Evolutionary conservation across 2,888 invertebrate genomes (phyloP).

Genomic region (Euphydryas editha): DNA sequence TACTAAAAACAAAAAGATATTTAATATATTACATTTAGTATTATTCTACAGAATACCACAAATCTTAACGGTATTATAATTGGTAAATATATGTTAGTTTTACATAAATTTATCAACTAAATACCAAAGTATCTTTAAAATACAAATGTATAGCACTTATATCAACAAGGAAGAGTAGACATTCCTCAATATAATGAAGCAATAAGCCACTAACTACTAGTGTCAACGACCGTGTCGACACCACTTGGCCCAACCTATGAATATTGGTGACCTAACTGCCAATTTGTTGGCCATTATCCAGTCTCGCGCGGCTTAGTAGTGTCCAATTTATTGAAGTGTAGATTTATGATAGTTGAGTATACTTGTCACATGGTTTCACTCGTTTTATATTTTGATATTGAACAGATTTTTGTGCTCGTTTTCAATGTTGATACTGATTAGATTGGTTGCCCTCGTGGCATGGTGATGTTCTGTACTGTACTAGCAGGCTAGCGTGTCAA

Average conservation of each 20-base stretch:
- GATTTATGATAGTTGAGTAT: background rate
- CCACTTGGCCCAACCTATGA: conserved; percentile 10
- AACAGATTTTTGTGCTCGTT: too few relatives aligned
- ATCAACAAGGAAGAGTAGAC: background rate
- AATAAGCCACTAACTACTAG: conserved; percentile 3
- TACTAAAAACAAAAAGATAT: too few relatives aligned
- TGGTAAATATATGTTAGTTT: too few relatives aligned
- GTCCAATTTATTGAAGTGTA: conserved; percentile 9
- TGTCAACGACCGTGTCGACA: conserved; percentile 12
- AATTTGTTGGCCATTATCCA: conserved; percentile 16
- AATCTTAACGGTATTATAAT: too few relatives aligned
- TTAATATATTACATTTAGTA: too few relatives aligned
- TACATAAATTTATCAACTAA: too few relatives aligned
- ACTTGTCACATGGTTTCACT: background rate
- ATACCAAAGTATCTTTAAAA: too few relatives aligned
- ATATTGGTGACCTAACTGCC: conserved; percentile 14
- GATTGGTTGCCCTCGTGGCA: too few relatives aligned
- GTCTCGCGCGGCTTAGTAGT: background rate
- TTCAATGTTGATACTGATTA: too few relatives aligned
- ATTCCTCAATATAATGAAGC: conserved; percentile 9
- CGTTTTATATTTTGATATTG: background rate
- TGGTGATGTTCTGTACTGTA: too few relatives aligned
- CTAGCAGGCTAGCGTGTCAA: too few relatives aligned
- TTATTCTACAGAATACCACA: too few relatives aligned
- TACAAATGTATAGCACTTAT: background rate